Evolutionary conservation across 2,888 invertebrate species (phyloP).

Genomic region (Xestia sexstrigata): DNA sequence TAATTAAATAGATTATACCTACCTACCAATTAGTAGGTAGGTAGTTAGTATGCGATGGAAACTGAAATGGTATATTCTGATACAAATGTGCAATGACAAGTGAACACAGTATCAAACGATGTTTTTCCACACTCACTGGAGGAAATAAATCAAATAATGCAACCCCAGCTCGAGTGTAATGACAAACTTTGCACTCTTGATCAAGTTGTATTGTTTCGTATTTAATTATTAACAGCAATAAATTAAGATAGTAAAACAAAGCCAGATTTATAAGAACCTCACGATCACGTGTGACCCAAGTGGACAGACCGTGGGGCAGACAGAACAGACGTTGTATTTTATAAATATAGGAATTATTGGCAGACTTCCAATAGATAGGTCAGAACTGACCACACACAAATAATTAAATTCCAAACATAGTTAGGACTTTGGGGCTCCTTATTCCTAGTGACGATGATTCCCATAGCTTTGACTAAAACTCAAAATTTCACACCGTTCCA

Average conservation of each 20-base stretch:
- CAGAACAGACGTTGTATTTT: background rate
- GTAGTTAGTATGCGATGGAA: too few relatives aligned
- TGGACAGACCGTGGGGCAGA: conserved; percentile 16
- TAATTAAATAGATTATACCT: background rate
- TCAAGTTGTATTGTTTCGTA: background rate
- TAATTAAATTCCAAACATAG: background rate
- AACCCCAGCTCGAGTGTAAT: background rate
- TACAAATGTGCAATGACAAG: background rate
- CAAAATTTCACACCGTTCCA: conserved; percentile 15
- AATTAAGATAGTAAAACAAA: background rate
- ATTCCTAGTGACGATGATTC: background rate
- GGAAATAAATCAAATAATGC: background rate
- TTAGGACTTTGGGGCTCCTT: background rate
- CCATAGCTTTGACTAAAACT: background rate
- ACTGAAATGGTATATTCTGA: too few relatives aligned
- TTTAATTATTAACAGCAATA: background rate
- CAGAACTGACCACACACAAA: background rate
- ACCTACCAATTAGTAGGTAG: background rate
- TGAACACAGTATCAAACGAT: background rate
- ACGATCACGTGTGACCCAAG: conserved; percentile 10
- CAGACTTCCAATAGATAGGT: conserved; percentile 15
- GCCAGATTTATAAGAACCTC: background rate
- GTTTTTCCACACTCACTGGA: background rate
- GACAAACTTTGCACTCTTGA: background rate
- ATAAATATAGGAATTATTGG: conserved; percentile 24